Conservation (phyloP, 2,113 vertebrate species). For the Zeus faber region DNA sequence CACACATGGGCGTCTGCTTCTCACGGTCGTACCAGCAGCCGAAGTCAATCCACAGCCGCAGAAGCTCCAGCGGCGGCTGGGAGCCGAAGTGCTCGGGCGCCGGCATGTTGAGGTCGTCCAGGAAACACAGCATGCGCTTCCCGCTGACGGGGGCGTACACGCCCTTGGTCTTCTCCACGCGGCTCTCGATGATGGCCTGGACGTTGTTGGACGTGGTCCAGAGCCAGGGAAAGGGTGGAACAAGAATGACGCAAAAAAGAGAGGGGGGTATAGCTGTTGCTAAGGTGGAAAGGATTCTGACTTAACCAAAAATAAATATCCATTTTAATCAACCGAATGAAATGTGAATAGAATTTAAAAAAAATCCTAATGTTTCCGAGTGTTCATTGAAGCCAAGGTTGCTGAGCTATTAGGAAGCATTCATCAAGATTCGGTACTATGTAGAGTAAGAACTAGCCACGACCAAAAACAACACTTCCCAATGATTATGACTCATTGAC, state of each 20-base stretch:
- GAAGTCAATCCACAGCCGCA: slow-evolving; percentile 87
- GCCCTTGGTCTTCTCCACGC: slow-evolving; percentile 85
- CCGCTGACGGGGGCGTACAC: slow-evolving; percentile 81
- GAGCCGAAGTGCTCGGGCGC: slow-evolving; percentile 83
- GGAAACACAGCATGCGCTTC: slow-evolving; percentile 82
- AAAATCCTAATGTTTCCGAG: too few species aligned
- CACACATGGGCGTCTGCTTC: slow-evolving; percentile 80
- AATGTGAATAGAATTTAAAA: too few species aligned
- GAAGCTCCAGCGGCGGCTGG: slow-evolving; percentile 85
- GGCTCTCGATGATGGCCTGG: slow-evolving; percentile 83
- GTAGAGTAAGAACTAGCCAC: too few species aligned
- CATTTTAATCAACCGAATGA: too few species aligned
- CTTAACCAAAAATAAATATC: too few species aligned
- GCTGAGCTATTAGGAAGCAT: too few species aligned
- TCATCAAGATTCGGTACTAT: too few species aligned
- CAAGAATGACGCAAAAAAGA: slow-evolving; percentile 6
- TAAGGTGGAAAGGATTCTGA: too few species aligned
- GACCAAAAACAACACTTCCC: too few species aligned
- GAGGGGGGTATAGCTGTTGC: neutral
- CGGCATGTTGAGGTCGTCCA: slow-evolving; percentile 91
- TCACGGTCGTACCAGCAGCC: slow-evolving; percentile 87
- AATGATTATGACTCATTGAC: too few species aligned
- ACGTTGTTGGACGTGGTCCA: slow-evolving; percentile 86
- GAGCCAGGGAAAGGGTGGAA: too few species aligned
- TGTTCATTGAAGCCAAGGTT: too few species aligned